Base-by-base conservation (phyloP, 2,888 invertebrate species). In the Ariolimax columbianus region DNA sequence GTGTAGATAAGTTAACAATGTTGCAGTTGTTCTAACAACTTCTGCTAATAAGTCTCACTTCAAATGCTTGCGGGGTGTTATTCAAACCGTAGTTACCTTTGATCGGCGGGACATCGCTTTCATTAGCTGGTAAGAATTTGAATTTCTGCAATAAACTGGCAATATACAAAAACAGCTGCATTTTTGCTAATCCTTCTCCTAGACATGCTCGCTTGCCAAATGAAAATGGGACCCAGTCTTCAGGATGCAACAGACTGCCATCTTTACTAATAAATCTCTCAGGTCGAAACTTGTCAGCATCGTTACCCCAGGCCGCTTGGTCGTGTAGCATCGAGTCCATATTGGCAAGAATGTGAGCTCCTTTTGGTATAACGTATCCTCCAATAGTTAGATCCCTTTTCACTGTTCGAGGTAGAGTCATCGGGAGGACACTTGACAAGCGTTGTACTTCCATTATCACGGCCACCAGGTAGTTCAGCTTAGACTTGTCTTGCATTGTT, bases 381-480 rank as follows among this genome's bases (percentile, higher is more conserved):
- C 86, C 77, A 17, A 92, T 66, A 1, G 81, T 77, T 19, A 90
- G 89, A 75, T 92, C 91, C 30, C 84, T n/a, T 11, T 81, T 77
- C 4, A 86, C 87, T n/a, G 80, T 30, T 90, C 90, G 47, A 89
- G 86, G 23, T 87, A 78, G 4, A 89, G 72, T 17, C 47, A 89
- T 73, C 4, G 87, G 89, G 73, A 91, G 90, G 80, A 91, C 87
- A 77, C 88, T 88, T 17, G 90, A 88, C 30, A 84, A 73, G 11
- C 92, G 77, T 47, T 89, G 88, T 14, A 91, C 86, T 86, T 93
- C 93, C 79, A 90, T 83, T 51, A 91, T 86, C 17, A 90, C 89
- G 17, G 93, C 93, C 33, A 91, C 90, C 23, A 90, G 68, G 75
- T 91, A 90, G 0, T 84, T 77, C 70, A 91, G 75, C 6, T 86